Base-by-base conservation (phyloP, 2,797 vertebrate species). In the Pseudopleuronectes americanus region DNA sequence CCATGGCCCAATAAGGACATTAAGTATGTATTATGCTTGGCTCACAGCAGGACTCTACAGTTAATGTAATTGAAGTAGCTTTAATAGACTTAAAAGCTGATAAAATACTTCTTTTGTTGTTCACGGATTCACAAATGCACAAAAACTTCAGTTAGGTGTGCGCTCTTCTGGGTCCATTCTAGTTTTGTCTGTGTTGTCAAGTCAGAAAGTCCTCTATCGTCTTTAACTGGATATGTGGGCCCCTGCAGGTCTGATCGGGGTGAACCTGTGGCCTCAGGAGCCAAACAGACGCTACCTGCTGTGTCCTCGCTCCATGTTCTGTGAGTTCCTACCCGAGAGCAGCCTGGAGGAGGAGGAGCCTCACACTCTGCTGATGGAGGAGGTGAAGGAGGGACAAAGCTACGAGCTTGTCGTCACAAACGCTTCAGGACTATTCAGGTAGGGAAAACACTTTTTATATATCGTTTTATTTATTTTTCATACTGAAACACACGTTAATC, bases 401-500 rank as follows among this genome's bases (percentile, higher is more conserved):
- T 99, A 98, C 0, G 94, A 94, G 81, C 91, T 98, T 64, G 91
- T 97, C n/a, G 68, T 99, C 83, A 98, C 95, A 0, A 95, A 95
- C 2, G 86, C 81, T 0, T 68, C 92, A 0, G 92, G 94, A 69
- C 94, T 97, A 1, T 95, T 92, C 94, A 97, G 97, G 97, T 93
- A 36, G 2, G 58, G 41, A 9, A 2, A 21, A 13, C 19, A 19
- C 5, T 36, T 43, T 43, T 57, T 57, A 19, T 19, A 19, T 45
- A 45, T 17, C 26, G 1, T 19, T 8, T 0, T 57, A 12, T 41
- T 14, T 14, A 3, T 41, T 41, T 41, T 41, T 14, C 14, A 41
- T 14, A 31, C 2, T 8, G 28, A 26, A 26, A 26, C 26, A 1
- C 26, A 26, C 24, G 24, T 26, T 26, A 26, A 26, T 26, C 26